Conservation (phyloP, 2,113 vertebrate species). For the Charina bottae region DNA sequence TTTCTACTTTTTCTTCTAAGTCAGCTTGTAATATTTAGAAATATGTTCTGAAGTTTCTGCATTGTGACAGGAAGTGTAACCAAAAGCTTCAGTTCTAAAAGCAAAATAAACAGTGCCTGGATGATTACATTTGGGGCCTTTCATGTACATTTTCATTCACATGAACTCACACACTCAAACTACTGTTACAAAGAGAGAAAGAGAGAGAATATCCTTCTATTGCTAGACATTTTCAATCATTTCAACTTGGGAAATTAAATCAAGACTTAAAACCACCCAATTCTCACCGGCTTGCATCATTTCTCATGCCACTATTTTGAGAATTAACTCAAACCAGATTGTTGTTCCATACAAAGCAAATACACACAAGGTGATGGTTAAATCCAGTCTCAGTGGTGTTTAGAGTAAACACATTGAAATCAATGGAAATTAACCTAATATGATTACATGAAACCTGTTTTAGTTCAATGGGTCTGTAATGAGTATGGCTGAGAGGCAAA, state of each 20-base stretch:
- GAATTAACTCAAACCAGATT: not conserved
- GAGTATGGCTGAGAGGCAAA: not conserved
- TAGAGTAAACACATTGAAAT: not conserved
- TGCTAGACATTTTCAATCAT: not conserved
- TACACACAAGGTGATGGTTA: not conserved
- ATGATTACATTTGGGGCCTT: constrained; percentile 23
- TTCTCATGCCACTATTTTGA: not conserved
- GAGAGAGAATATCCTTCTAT: not conserved
- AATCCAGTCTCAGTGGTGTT: not conserved
- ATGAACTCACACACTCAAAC: not conserved
- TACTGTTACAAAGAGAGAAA: not conserved
- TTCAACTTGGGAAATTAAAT: constrained; percentile 18
- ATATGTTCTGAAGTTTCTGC: constrained; percentile 24
- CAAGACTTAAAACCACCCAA: not conserved
- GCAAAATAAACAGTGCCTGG: constrained; percentile 38
- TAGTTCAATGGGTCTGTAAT: not conserved
- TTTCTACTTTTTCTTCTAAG: constrained; percentile 20
- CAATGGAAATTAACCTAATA: not conserved
- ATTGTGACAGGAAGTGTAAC: constrained; percentile 34
- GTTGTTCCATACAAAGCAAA: not conserved
- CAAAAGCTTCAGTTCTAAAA: constrained; percentile 22
- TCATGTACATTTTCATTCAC: constrained; percentile 28
- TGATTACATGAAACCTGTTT: not conserved
- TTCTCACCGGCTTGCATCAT: not conserved
- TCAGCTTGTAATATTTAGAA: constrained; percentile 21